phyloP scores from a whole-genome alignment of 2,797 vertebrate species.

The Luscinia megarhynchos region DNA sequence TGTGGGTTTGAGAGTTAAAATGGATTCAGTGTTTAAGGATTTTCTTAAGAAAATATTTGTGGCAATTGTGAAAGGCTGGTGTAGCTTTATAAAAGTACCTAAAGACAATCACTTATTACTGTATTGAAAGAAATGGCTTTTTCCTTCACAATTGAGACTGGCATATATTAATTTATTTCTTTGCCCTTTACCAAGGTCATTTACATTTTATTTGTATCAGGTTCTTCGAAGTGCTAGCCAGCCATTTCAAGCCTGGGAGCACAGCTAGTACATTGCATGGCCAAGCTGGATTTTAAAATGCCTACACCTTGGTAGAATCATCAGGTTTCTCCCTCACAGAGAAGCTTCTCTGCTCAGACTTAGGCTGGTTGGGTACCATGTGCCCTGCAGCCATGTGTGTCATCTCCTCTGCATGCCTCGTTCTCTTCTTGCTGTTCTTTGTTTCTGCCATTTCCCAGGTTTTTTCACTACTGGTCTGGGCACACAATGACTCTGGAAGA shows the following conservation, averaged over 20 bases:
- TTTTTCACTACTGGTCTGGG: background rate
- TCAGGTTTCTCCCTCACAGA: background rate
- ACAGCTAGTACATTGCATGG: accelerated
- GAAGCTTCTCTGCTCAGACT: background rate
- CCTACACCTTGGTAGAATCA: background rate
- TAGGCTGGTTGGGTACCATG: background rate
- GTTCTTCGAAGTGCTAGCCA: background rate
- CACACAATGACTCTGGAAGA: background rate
- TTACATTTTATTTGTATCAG: background rate
- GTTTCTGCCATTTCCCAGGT: background rate
- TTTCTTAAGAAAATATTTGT: background rate
- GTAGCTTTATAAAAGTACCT: background rate
- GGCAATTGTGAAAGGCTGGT: background rate
- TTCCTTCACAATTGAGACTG: background rate
- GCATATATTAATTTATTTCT: background rate
- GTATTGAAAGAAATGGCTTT: background rate
- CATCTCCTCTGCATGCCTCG: background rate
- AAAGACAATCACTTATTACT: background rate
- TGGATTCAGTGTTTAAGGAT: background rate
- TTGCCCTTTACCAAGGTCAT: background rate
- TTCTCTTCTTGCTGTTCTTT: background rate
- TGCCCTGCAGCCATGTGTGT: background rate
- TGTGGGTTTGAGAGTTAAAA: background rate
- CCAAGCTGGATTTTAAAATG: background rate
- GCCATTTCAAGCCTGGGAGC: background rate